These are phyloP conservation scores for Noctua janthina DNA, from an alignment of 2,888 invertebrate species.

Conservation along the genomic window DNA sequence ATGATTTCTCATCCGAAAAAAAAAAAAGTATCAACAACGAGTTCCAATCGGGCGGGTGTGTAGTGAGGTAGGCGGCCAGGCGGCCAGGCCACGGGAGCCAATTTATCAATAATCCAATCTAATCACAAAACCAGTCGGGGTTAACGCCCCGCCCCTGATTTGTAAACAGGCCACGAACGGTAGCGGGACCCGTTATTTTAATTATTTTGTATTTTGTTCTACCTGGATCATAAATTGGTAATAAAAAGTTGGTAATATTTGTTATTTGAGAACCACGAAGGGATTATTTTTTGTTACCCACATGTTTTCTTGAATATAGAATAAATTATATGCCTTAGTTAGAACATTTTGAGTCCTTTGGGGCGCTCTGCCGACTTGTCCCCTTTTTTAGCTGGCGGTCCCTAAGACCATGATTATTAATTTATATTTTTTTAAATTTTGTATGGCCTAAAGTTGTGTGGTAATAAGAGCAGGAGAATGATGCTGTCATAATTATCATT, in stretches of 20 bases:
- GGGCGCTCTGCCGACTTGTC: neutral
- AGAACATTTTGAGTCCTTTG: neutral
- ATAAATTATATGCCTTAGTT: neutral
- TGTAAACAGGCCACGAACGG: slow-evolving; percentile 42
- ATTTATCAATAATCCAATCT: slow-evolving; percentile 55
- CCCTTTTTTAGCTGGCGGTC: neutral
- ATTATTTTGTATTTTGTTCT: slow-evolving; percentile 17
- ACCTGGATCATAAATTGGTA: slow-evolving; percentile 8
- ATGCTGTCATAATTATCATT: neutral
- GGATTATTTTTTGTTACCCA: neutral
- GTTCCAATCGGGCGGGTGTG: slow-evolving; percentile 13
- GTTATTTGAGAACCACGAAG: neutral
- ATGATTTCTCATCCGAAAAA: too few relatives aligned
- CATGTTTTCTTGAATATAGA: neutral
- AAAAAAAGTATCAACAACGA: neutral
- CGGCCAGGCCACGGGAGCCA: slow-evolving; percentile 21
- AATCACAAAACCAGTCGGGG: slow-evolving; percentile 54
- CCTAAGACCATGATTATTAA: neutral
- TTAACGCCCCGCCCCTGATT: slow-evolving; percentile 46
- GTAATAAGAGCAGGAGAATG: neutral
- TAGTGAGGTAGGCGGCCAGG: neutral
- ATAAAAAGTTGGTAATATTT: neutral
- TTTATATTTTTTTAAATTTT: neutral
- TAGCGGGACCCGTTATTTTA: slow-evolving; percentile 33
- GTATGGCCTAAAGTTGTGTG: neutral